Percentiles rank a stretch among this genome's conserved stretches.
phyloP scores from a whole-genome alignment of 2,888 invertebrate species.

The Hydrotaea diabolus region DNA sequence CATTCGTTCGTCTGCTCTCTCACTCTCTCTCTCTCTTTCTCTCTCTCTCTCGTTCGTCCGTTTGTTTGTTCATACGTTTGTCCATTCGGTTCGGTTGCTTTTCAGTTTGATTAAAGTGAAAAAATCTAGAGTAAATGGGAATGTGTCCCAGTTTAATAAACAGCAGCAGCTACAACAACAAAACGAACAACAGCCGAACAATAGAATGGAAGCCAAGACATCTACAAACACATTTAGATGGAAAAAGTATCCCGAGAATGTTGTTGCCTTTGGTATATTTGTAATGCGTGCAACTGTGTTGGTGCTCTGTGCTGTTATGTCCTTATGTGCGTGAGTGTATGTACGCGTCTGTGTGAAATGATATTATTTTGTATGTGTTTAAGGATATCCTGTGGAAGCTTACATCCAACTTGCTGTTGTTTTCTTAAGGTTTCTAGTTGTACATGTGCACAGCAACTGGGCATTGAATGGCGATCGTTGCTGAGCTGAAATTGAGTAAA shows the following conservation, averaged over 20 bases:
- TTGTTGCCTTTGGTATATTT: conserved; percentile 12
- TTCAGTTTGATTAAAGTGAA: neutral
- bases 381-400: conserved; percentile 58
- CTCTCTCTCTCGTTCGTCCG: too few species aligned
- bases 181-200: neutral
- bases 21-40: too few species aligned
- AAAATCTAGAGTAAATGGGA: conserved; percentile 19
- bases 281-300: neutral
- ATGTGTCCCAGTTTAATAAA: conserved; percentile 56
- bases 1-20: neutral
- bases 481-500: too few species aligned
- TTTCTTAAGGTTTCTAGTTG: conserved; percentile 42
- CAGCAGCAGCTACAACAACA: neutral
- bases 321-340: neutral
- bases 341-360: neutral
- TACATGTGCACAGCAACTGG: neutral
- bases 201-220: conserved; percentile 43
- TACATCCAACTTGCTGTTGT: conserved; percentile 46
- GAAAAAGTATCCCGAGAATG: conserved; percentile 43
- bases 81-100: neutral
- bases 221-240: conserved; percentile 50
- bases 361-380: conserved; percentile 54
- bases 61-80: neutral
- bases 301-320: neutral
- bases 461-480: neutral